These are phyloP conservation scores for Stenodera caucasica DNA, from an alignment of 2,888 invertebrate species.

Conservation along the genomic window DNA sequence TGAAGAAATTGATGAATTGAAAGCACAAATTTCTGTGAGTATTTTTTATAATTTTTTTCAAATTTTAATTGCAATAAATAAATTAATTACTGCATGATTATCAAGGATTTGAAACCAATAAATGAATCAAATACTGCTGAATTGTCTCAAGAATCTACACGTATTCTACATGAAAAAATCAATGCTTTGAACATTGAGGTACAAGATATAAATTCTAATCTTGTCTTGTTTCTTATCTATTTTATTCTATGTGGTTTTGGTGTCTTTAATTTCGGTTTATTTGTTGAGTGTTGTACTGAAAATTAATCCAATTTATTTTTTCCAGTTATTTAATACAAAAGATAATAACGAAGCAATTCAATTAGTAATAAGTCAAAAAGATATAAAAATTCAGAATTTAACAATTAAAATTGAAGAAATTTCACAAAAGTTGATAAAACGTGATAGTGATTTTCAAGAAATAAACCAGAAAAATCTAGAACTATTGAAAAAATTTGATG, in stretches of 20 bases:
- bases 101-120: conserved; percentile 37
- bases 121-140: conserved; percentile 36
- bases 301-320: conserved; percentile 4
- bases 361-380: conserved; percentile 41
- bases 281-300: conserved; percentile 9
- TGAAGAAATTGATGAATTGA: conserved; percentile 53
- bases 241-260: conserved; percentile 14
- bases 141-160: conserved; percentile 25
- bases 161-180: conserved; percentile 35
- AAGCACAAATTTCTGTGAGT: conserved; percentile 50
- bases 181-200: conserved; percentile 39
- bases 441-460: neutral
- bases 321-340: conserved; percentile 40
- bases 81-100: neutral
- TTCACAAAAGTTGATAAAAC: conserved; percentile 26
- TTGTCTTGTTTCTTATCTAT: neutral
- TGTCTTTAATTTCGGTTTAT: conserved; percentile 11
- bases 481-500: conserved; percentile 28
- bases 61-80: neutral
- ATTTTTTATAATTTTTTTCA: neutral
- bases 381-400: conserved; percentile 36
- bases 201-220: conserved; percentile 14
- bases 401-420: conserved; percentile 35
- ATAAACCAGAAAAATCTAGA: conserved; percentile 33
- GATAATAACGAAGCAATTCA: conserved; percentile 40